Evolutionary conservation across 2,888 invertebrate species (phyloP).

Genomic region (Eledona agricola): DNA sequence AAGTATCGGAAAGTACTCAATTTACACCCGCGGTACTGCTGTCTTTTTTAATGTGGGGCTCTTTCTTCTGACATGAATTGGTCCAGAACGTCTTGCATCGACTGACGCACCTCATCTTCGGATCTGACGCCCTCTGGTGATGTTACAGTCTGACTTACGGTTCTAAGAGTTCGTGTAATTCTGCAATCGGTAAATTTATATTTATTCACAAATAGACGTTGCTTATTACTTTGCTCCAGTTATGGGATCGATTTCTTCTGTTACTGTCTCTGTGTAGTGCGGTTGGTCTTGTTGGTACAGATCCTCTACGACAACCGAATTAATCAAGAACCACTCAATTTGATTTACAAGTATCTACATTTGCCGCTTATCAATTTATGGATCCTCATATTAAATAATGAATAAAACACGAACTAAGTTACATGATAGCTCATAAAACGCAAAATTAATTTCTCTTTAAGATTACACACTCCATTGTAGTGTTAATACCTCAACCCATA

Average conservation of each 20-base stretch:
- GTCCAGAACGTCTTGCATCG: conserved; percentile 66
- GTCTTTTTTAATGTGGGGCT: conserved; percentile 57
- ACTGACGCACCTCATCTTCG: conserved; percentile 62
- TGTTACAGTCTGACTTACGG: conserved; percentile 60
- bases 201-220: not conserved
- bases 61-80: conserved; percentile 67
- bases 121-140: conserved; percentile 48
- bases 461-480: conserved; percentile 2
- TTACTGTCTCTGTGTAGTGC: conserved; percentile 65
- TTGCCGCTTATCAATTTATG: conserved; percentile 12
- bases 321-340: too few relatives aligned
- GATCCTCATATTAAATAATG: conserved; percentile 8
- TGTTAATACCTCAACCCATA: conserved; percentile 34
- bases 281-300: conserved; percentile 69
- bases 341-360: too few relatives aligned
- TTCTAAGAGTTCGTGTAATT: conserved; percentile 65
- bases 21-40: not conserved
- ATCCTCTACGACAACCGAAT: conserved; percentile 63
- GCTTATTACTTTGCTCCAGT: conserved; percentile 65
- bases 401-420: conserved; percentile 2
- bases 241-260: conserved; percentile 64
- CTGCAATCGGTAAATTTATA: conserved; percentile 51
- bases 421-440: too few relatives aligned
- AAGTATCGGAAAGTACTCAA: conserved; percentile 24
- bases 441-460: too few relatives aligned